Evolutionary conservation across 2,113 vertebrate genomes (phyloP).

Genomic region (Odocoileus virginianus): DNA sequence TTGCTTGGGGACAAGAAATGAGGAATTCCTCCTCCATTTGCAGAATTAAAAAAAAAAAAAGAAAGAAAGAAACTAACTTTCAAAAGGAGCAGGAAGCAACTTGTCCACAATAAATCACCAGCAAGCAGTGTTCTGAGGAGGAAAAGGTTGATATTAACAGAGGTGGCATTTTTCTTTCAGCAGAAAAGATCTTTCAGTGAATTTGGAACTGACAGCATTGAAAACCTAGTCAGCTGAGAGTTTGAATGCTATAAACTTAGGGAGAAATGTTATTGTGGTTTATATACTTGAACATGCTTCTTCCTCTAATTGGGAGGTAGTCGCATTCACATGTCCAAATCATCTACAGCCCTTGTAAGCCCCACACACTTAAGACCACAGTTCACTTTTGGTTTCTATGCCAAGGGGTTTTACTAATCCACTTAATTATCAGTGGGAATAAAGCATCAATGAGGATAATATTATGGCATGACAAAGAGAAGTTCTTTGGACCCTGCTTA

Average conservation of each 20-base stretch:
- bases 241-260: not conserved
- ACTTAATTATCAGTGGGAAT: constrained; percentile 34
- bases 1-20: constrained; percentile 69
- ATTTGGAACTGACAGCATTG: constrained; percentile 19
- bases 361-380: not conserved
- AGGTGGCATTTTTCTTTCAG: constrained; percentile 47
- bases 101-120: constrained; percentile 80
- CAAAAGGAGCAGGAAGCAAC: constrained; percentile 75
- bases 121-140: constrained; percentile 56
- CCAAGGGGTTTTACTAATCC: constrained; percentile 31
- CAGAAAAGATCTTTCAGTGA: constrained; percentile 35
- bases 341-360: constrained; percentile 14
- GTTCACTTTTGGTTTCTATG: constrained; percentile 35
- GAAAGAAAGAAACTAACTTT: constrained; percentile 46
- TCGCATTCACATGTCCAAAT: constrained; percentile 39
- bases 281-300: not conserved
- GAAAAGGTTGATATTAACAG: constrained; percentile 46
- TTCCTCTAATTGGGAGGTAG: constrained; percentile 48
- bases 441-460: constrained; percentile 28
- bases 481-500: not conserved
- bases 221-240: constrained; percentile 1
- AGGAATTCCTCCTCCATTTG: constrained; percentile 44
- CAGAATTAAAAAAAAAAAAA: constrained; percentile 45
- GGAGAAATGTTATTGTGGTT: not conserved
- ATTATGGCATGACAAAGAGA: not conserved